Percentiles rank a stretch among this genome's conserved stretches.
phyloP scores from a whole-genome alignment of 2,113 vertebrate genomes.

The Macquaria australasica region DNA sequence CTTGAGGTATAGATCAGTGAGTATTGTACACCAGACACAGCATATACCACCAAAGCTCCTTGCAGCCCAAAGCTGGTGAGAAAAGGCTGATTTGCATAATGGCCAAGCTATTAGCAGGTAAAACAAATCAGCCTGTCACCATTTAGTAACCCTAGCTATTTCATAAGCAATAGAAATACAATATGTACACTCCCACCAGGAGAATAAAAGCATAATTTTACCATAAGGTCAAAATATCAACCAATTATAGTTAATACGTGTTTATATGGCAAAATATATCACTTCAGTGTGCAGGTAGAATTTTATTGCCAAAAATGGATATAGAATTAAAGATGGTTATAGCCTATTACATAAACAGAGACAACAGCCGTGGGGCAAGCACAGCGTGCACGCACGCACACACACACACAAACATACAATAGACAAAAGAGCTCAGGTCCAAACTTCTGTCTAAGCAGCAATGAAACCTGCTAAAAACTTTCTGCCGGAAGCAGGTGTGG shows the following conservation, averaged over 20 bases:
- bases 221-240: conserved; percentile 56
- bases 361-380: conserved; percentile 26
- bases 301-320: conserved; percentile 22
- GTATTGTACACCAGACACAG: conserved; percentile 15
- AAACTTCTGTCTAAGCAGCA: conserved; percentile 73
- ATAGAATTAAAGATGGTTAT: conserved; percentile 26
- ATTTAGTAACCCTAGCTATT: conserved; percentile 59
- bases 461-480: conserved; percentile 75
- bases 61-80: conserved; percentile 41
- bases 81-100: conserved; percentile 66
- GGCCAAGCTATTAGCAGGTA: conserved; percentile 56
- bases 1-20: conserved; percentile 58
- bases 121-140: conserved; percentile 64
- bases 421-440: conserved; percentile 56
- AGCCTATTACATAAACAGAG: conserved; percentile 17
- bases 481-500: conserved; percentile 80
- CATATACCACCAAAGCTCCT: conserved; percentile 41
- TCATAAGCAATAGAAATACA: conserved; percentile 38
- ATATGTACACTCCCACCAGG: conserved; percentile 33
- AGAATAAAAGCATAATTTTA: conserved; percentile 58
- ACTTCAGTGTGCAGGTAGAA: conserved; percentile 25
- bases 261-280: conserved; percentile 44
- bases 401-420: conserved; percentile 23
- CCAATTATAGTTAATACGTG: conserved; percentile 54
- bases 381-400: conserved; percentile 22